Evolutionary conservation across 1,140 invertebrate genomes (phyloP).

Genomic region (Drosophila neocordata): DNA sequence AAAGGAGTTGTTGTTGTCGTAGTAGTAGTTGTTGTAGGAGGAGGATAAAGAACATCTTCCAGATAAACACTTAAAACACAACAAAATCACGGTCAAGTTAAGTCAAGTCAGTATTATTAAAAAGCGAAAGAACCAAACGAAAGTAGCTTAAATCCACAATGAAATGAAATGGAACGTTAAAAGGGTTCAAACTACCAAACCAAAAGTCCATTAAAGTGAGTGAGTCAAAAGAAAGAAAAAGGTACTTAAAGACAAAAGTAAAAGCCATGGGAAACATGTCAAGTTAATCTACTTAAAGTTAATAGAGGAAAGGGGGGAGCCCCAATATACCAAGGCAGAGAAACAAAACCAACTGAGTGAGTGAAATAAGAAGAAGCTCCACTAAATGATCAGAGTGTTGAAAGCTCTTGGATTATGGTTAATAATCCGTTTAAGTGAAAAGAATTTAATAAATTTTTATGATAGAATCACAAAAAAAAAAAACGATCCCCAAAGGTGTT

Average conservation of each 20-base stretch:
- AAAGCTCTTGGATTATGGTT: slow-evolving; percentile 31
- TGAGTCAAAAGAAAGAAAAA: slow-evolving; percentile 26
- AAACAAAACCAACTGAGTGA: too few relatives aligned
- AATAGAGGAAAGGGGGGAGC: neutral
- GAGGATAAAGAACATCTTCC: slow-evolving; percentile 4
- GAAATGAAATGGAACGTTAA: slow-evolving; percentile 66
- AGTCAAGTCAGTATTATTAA: slow-evolving; percentile 49
- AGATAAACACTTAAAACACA: neutral
- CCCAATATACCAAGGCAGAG: neutral
- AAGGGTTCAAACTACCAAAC: slow-evolving; percentile 52
- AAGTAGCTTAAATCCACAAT: slow-evolving; percentile 76
- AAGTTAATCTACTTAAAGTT: slow-evolving; percentile 53
- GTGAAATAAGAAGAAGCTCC: neutral
- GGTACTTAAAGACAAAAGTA: slow-evolving; percentile 67
- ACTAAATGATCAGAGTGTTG: slow-evolving; percentile 22
- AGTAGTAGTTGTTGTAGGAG: slow-evolving; percentile 2
- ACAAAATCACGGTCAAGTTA: slow-evolving; percentile 51
- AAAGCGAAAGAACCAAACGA: slow-evolving; percentile 70
- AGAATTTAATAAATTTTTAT: neutral
- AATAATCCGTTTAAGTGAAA: slow-evolving; percentile 13
- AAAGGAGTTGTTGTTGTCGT: neutral
- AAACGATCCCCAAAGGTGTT: too few relatives aligned
- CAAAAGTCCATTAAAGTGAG: slow-evolving; percentile 41
- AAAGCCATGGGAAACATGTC: slow-evolving; percentile 57
- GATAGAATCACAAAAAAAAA: neutral